Base-by-base conservation (phyloP, 23 tunicate genomes). In the Trididemnum clinides region DNA sequence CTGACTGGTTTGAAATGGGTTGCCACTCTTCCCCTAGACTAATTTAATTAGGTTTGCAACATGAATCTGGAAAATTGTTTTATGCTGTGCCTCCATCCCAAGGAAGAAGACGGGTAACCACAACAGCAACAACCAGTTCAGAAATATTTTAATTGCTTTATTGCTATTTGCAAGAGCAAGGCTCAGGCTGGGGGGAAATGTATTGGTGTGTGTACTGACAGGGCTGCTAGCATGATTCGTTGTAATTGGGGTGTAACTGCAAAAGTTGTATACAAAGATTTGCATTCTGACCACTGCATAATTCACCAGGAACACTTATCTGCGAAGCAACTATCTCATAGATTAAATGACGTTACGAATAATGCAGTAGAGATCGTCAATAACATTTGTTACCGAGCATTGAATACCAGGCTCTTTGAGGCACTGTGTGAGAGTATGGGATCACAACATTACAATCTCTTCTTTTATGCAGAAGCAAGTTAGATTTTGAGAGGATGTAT, bases 321-420 rank as follows among this genome's bases (percentile, higher is more conserved):
- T 66, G 87, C 78, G 79, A 83, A 83, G 70, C 69, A 83, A 83
- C 64, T 83, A 79, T 70, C 87, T 73, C 88, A 71, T 74, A 72
- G 57, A 74, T 83, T 83, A 49, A 66, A 83, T n/a, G 78, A 69
- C 78, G 64, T 39, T 83, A 28, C 39, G 87, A 66, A 69, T 37
- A 79, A 64, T 64, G 78, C 79, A 70, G 81, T 83, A 39, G 70
- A 83, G 87, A 83, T 83, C 64, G 66, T 83, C 63, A 81, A 81
- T 81, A 29, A 22, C 64, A 81, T 81, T 62, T 51, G 75, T 81
- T 51, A 75, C 75, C 85, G 85, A 81, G 85, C 85, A 81, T 81
- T 81, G 85, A 49, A 81, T 75, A 32, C 85, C 63, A 81, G 85
- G 29, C 75, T 81, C 85, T 81, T 81, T 81, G 85, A 81, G 75